These are phyloP conservation scores for Deilephila porcellus DNA, from an alignment of 2,888 invertebrate genomes.

Conservation along the genomic window DNA sequence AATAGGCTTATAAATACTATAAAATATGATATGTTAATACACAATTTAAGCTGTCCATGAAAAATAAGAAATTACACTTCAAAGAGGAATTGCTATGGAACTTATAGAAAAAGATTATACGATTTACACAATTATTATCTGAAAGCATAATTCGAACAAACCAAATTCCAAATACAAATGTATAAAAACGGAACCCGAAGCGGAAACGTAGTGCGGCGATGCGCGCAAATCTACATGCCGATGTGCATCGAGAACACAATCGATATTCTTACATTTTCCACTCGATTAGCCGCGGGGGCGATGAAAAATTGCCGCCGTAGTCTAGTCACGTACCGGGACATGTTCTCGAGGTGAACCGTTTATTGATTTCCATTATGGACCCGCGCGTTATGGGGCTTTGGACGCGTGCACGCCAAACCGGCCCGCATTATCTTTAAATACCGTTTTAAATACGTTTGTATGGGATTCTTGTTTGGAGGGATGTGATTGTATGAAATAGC, in stretches of 20 bases:
- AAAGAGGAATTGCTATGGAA: too few relatives aligned
- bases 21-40: too few relatives aligned
- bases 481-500: not conserved
- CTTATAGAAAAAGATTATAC: too few relatives aligned
- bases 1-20: too few relatives aligned
- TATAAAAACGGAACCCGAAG: not conserved
- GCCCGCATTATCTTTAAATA: constrained; percentile 12
- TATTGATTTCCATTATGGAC: constrained; percentile 56
- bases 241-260: constrained; percentile 36
- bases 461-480: not conserved
- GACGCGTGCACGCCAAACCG: constrained; percentile 4
- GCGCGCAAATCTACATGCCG: constrained; percentile 8
- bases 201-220: not conserved
- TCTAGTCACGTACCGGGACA: constrained; percentile 58
- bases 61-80: too few relatives aligned
- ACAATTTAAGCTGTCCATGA: too few relatives aligned
- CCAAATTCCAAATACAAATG: not conserved
- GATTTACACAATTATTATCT: too few relatives aligned
- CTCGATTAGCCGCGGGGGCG: constrained; percentile 59
- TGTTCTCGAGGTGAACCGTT: constrained; percentile 51
- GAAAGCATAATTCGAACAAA: not conserved
- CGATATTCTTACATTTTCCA: constrained; percentile 64
- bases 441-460: not conserved
- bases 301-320: constrained; percentile 62
- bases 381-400: constrained; percentile 21